phyloP scores from a whole-genome alignment of 2,113 vertebrate genomes.

The Salvelinus sp. region DNA sequence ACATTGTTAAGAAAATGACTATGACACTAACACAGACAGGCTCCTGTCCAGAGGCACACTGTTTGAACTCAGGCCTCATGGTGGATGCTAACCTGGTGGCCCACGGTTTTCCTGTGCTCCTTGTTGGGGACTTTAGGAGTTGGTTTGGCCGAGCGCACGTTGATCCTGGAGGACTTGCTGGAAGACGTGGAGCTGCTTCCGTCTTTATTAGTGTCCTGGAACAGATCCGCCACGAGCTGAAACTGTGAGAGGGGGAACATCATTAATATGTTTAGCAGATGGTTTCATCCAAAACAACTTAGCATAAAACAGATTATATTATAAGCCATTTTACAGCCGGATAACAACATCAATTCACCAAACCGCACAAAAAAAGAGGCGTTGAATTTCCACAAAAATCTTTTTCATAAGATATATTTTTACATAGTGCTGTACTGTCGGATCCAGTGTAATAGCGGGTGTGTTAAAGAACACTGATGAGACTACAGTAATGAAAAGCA shows the following conservation, averaged over 20 bases:
- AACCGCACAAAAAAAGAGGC: background rate
- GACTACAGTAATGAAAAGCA: background rate
- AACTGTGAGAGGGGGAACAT: constrained; percentile 68
- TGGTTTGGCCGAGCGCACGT: constrained; percentile 76
- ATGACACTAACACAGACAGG: background rate
- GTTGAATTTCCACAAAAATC: background rate
- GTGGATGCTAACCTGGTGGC: constrained; percentile 83
- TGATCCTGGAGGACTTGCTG: constrained; percentile 71
- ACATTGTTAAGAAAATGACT: background rate
- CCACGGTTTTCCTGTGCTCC: constrained; percentile 90
- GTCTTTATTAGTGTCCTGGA: constrained; percentile 78
- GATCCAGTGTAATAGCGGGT: no score
- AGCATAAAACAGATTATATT: background rate
- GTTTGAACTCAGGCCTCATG: background rate
- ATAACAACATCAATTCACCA: background rate
- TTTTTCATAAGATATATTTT: background rate
- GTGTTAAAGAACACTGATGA: background rate
- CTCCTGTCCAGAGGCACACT: background rate
- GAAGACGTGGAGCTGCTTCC: background rate
- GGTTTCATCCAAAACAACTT: background rate
- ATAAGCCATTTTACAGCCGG: background rate
- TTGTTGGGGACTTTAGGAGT: constrained; percentile 82
- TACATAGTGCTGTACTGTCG: no score
- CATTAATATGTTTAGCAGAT: background rate
- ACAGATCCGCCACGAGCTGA: constrained; percentile 87